Percentiles rank a stretch among this genome's conserved stretches.
Evolutionary conservation across 2,113 vertebrate genomes (phyloP).

Genomic region (Phodopus roborovskii): DNA sequence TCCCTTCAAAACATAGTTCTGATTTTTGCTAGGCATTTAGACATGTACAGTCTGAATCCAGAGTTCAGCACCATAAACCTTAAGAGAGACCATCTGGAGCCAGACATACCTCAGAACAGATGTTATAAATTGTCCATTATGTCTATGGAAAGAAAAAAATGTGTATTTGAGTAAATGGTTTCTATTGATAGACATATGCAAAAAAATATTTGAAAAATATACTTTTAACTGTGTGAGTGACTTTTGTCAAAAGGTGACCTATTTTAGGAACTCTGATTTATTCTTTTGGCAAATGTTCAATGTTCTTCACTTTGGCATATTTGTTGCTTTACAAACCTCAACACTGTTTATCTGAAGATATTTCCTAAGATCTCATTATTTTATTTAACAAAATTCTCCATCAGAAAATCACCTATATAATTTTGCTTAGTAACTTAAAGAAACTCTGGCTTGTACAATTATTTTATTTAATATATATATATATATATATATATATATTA

Average conservation of each 20-base stretch:
- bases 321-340: background rate
- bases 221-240: background rate
- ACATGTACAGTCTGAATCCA: conserved; percentile 8
- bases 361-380: background rate
- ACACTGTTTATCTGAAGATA: background rate
- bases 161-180: conserved; percentile 25
- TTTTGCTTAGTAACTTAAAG: background rate
- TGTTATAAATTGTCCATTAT: conserved; percentile 25
- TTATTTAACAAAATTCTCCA: background rate
- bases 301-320: background rate
- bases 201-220: background rate
- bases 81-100: conserved; percentile 47
- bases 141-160: conserved; percentile 22
- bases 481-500: background rate
- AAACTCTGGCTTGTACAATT: background rate
- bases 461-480: background rate
- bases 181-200: background rate
- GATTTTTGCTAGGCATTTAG: conserved; percentile 36
- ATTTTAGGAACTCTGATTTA: background rate
- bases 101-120: conserved; percentile 46
- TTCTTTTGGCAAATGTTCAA: background rate
- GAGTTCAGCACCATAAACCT: conserved; percentile 49
- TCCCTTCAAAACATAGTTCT: conserved; percentile 13
- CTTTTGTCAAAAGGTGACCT: background rate
- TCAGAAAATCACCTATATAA: background rate